phyloP scores from a whole-genome alignment of 2,797 vertebrate genomes.

The Mormyrops boulengeri region DNA sequence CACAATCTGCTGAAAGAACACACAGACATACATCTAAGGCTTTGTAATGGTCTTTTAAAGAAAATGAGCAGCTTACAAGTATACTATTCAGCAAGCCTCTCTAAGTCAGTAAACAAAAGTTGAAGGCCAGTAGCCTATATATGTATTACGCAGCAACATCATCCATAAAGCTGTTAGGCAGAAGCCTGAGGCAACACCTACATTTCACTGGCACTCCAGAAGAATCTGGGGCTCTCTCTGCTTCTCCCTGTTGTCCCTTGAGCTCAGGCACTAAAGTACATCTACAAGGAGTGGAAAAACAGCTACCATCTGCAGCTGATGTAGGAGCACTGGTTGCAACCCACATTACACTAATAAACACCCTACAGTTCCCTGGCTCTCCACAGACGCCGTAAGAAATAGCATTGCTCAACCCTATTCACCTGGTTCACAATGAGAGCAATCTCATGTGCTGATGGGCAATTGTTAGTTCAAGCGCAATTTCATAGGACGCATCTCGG shows the following conservation, averaged over 20 bases:
- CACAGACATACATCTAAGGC: conserved; percentile 50
- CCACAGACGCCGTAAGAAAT: background rate
- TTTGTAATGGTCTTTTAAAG: conserved; percentile 42
- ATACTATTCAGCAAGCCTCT: background rate
- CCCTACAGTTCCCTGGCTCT: background rate
- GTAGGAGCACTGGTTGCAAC: background rate
- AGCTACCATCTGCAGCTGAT: background rate
- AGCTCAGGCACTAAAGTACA: background rate
- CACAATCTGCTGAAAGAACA: background rate
- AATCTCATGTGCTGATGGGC: background rate
- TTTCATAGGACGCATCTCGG: background rate
- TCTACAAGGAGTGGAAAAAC: background rate
- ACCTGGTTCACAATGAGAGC: conserved; percentile 1
- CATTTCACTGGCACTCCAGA: background rate
- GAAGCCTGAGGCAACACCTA: background rate
- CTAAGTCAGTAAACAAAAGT: conserved; percentile 23
- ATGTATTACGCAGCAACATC: background rate
- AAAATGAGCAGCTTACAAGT: conserved; percentile 32
- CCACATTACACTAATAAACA: background rate
- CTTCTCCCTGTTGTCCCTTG: background rate
- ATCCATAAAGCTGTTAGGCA: background rate
- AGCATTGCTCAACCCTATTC: background rate
- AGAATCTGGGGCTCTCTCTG: background rate
- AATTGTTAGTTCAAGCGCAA: background rate
- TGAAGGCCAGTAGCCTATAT: background rate